phyloP scores from a whole-genome alignment of 2,888 invertebrate species.

The Strigamia maritima region DNA sequence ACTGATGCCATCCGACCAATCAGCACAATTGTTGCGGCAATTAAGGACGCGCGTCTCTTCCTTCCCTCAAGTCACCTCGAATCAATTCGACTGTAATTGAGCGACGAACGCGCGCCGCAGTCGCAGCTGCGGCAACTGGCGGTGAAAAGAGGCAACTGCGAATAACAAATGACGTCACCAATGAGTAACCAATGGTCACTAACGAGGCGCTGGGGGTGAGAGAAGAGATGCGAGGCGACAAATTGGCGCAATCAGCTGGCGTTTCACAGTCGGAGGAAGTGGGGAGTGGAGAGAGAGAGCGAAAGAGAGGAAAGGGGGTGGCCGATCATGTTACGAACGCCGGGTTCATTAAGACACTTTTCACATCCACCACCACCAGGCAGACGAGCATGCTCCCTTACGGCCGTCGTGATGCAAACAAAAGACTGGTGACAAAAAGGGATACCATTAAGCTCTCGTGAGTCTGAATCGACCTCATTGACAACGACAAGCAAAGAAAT shows the following conservation, averaged over 20 bases:
- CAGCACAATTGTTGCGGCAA: constrained; percentile 39
- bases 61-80: constrained; percentile 19
- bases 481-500: neutral
- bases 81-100: constrained; percentile 35
- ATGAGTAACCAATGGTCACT: constrained; percentile 31
- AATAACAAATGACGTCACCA: constrained; percentile 34
- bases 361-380: constrained; percentile 28
- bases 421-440: neutral
- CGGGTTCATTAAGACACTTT: constrained; percentile 34
- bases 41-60: constrained; percentile 34
- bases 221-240: constrained; percentile 16
- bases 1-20: constrained; percentile 40
- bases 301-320: neutral
- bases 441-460: neutral
- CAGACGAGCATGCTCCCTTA: neutral
- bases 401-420: neutral
- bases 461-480: neutral
- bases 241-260: constrained; percentile 36
- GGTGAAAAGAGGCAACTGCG: constrained; percentile 29
- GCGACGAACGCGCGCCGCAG: constrained; percentile 5
- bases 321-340: constrained; percentile 28
- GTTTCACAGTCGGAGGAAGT: constrained; percentile 24
- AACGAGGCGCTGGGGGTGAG: constrained; percentile 34
- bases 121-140: constrained; percentile 4
- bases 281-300: neutral